Conservation (phyloP, 2,113 vertebrate species). For the Ibidorhyncha struthersii region DNA sequence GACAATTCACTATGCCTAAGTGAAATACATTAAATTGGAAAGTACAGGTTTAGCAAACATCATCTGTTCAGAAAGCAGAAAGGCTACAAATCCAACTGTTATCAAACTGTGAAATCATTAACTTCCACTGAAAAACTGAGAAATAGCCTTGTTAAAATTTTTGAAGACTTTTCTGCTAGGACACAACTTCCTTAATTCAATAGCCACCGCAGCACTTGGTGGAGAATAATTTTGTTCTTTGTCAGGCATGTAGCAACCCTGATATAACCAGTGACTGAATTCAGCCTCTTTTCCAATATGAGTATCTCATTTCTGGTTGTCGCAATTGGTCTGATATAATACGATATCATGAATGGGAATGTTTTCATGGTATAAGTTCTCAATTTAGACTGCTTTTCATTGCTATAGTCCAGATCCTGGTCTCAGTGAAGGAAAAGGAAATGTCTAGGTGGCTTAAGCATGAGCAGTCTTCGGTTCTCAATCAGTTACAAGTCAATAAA, state of each 20-base stretch:
- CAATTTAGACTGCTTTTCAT: neutral
- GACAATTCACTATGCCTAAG: neutral
- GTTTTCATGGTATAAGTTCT: neutral
- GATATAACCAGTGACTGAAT: neutral
- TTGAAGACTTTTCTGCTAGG: neutral
- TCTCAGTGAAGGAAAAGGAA: neutral
- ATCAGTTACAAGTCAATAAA: neutral
- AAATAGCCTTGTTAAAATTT: neutral
- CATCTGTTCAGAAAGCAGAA: neutral
- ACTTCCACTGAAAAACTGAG: neutral
- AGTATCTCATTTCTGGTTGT: neutral
- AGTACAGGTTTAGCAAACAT: neutral
- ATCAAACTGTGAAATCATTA: neutral
- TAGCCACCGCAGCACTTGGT: neutral
- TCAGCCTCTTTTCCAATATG: neutral
- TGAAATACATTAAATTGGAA: neutral
- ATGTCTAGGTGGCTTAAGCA: neutral
- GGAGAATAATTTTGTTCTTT: neutral
- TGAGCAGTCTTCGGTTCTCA: neutral
- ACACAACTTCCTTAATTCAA: neutral
- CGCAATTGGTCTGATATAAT: neutral
- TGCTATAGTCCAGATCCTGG: neutral
- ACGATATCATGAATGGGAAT: accelerated
- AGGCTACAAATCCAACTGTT: neutral
- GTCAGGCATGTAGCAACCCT: neutral